Percentiles rank a stretch among this genome's conserved stretches.
Evolutionary conservation across 2,888 invertebrate species (phyloP).

Genomic region (Habrosyne pyritoides): DNA sequence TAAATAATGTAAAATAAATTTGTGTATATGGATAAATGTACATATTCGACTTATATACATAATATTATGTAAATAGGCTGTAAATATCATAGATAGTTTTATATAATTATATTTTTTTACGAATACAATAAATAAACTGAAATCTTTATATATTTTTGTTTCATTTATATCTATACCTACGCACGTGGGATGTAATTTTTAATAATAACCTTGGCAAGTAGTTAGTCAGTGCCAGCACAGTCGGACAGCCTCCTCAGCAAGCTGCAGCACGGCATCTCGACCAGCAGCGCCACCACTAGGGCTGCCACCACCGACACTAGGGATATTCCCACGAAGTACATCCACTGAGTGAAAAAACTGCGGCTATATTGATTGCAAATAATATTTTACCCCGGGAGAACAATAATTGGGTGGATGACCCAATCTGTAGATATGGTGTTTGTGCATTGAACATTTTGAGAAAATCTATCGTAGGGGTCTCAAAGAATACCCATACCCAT

Average conservation of each 20-base stretch:
- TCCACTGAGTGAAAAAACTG: conserved; percentile 68
- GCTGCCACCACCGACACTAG: conserved; percentile 67
- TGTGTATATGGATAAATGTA: conserved; percentile 12
- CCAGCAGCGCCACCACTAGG: conserved; percentile 77
- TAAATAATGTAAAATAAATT: background rate
- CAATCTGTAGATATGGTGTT: no score
- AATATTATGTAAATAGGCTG: conserved; percentile 66
- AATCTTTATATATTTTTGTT: conserved; percentile 14
- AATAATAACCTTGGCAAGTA: background rate
- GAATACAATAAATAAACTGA: conserved; percentile 41
- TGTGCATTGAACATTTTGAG: no score
- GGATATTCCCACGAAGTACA: conserved; percentile 78
- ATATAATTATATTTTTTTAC: conserved; percentile 40
- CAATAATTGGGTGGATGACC: no score
- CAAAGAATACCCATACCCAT: no score
- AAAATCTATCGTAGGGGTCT: no score
- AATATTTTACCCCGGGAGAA: no score
- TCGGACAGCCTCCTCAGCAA: conserved; percentile 77
- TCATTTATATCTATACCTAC: no score
- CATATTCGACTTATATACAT: conserved; percentile 23
- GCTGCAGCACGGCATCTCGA: conserved; percentile 85
- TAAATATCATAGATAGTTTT: conserved; percentile 56
- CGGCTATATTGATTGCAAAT: no score
- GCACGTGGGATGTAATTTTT: background rate
- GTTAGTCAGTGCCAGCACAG: conserved; percentile 35